A percentile compares a stretch with the other conserved stretches of the same genome.
These are phyloP conservation scores for Panthera tigris DNA, from an alignment of 2,113 vertebrate species.

Conservation along the genomic window DNA sequence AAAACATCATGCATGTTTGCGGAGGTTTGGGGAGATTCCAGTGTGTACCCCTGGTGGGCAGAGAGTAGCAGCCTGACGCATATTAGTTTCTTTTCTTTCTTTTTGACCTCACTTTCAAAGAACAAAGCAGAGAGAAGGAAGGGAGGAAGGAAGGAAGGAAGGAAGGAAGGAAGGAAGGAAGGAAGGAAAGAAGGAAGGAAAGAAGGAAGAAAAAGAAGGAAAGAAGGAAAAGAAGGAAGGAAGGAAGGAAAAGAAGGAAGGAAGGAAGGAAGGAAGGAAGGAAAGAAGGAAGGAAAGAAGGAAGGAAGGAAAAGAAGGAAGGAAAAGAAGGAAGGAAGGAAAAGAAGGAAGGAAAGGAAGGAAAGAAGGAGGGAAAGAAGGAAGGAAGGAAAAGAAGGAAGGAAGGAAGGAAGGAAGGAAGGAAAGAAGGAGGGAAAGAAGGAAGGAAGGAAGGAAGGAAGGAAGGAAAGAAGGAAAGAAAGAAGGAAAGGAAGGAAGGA, in stretches of 20 bases:
- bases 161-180: accelerated
- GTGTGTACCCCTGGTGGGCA: not conserved
- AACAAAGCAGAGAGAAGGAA: accelerated
- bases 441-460: accelerated
- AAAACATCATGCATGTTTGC: not conserved
- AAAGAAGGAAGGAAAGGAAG: too few relatives aligned
- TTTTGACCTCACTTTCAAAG: not conserved
- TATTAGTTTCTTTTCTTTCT: not conserved
- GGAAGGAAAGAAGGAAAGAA: accelerated
- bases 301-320: too few relatives aligned
- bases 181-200: accelerated
- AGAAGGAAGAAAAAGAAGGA: too few relatives aligned
- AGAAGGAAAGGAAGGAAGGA: accelerated
- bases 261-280: accelerated
- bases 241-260: accelerated
- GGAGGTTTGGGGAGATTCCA: not conserved
- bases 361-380: accelerated
- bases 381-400: too few relatives aligned
- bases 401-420: accelerated
- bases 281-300: accelerated
- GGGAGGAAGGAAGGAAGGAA: accelerated
- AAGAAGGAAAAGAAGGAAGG: too few relatives aligned
- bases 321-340: too few relatives aligned
- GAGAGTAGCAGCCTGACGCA: not conserved
- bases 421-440: accelerated